Evolutionary conservation across 2,113 vertebrate genomes (phyloP).

Genomic region (Nyctereutes procyonoides): DNA sequence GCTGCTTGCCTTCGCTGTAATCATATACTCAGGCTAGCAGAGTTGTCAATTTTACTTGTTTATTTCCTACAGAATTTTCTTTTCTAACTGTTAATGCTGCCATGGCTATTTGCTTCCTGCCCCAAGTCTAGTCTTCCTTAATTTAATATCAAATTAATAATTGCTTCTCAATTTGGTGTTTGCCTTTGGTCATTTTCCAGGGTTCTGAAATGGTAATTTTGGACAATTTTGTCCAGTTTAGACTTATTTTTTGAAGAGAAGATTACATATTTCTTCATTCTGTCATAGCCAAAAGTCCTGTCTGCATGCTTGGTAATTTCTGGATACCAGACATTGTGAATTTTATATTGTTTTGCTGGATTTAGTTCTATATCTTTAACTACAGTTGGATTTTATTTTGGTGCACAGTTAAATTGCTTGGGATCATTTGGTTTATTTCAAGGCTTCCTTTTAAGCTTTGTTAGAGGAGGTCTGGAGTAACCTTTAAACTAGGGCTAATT

Average conservation of each 20-base stretch:
- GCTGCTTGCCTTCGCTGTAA: background rate
- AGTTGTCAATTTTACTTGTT: background rate
- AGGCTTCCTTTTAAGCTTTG: background rate
- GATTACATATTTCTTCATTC: background rate
- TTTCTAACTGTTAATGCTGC: background rate
- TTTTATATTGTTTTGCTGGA: conserved; percentile 30
- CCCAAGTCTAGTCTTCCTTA: background rate
- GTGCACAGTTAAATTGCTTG: conserved; percentile 11
- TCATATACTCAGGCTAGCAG: background rate
- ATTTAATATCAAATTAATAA: background rate
- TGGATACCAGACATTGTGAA: conserved; percentile 4
- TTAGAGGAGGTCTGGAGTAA: background rate
- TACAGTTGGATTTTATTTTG: background rate
- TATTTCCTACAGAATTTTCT: background rate
- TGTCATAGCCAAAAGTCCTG: background rate
- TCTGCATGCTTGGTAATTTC: background rate
- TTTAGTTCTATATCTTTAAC: conserved; percentile 42
- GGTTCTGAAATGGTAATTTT: background rate
- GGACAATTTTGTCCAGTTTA: background rate
- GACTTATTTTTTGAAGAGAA: background rate
- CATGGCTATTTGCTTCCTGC: background rate
- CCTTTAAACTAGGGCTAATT: background rate
- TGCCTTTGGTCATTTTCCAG: conserved; percentile 8
- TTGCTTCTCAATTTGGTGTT: background rate
- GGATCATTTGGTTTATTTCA: background rate